Conservation (phyloP, 2,113 vertebrate genomes). For the Cranoglanis bouderius region DNA sequence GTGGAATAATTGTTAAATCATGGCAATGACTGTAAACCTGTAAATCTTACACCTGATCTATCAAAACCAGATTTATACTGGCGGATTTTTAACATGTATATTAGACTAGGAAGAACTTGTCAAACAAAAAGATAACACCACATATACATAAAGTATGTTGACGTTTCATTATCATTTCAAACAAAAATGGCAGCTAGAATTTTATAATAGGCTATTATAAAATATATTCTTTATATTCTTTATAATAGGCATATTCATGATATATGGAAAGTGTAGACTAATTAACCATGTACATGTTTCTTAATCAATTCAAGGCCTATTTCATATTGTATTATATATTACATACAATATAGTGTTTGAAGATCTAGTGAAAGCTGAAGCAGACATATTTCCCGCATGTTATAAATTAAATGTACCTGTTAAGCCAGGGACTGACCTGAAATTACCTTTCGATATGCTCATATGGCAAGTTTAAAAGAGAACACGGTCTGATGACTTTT, state of each 20-base stretch:
- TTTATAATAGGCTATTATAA: background rate
- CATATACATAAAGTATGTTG: background rate
- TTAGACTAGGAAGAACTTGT: background rate
- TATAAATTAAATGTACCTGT: conserved; percentile 67
- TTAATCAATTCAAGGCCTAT: background rate
- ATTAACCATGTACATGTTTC: background rate
- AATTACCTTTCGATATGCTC: conserved; percentile 57
- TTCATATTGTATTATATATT: background rate
- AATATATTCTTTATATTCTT: too few species aligned
- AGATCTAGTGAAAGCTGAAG: background rate
- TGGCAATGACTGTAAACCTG: background rate
- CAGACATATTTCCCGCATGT: background rate
- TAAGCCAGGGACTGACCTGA: conserved; percentile 59
- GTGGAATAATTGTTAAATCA: background rate
- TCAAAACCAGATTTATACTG: too few species aligned
- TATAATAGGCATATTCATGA: too few species aligned
- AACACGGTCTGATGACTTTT: conserved; percentile 70
- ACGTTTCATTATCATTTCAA: background rate
- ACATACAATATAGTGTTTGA: background rate
- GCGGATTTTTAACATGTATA: too few species aligned
- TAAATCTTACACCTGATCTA: background rate
- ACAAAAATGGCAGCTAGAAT: background rate
- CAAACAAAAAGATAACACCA: background rate
- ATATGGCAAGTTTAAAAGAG: conserved; percentile 45
- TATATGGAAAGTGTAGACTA: background rate